Base-by-base conservation (phyloP, 2,113 vertebrate genomes). In the Polypterus bichir region DNA sequence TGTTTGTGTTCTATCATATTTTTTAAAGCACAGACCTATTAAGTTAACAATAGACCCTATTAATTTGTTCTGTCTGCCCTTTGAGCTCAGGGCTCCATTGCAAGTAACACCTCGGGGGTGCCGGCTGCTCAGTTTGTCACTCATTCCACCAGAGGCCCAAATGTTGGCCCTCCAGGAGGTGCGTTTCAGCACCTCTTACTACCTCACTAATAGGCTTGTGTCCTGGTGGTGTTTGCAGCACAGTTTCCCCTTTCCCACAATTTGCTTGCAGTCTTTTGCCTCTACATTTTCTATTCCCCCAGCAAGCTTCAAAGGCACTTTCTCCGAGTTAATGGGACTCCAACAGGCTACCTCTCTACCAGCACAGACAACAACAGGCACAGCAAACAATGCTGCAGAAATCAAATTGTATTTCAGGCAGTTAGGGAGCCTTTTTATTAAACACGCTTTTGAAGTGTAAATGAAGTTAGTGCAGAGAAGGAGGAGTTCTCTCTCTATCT, bases 401-500 rank as follows among this genome's bases (percentile, higher is more conserved):
- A 51, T 6, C 9, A 51, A 51, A 51, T 51, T 9, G 49, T 9
- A 51, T 51, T 51, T 51, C 9, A 51, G 6, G 49, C 9, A 9
- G 49, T 51, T 51, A 51, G 49, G 49, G 49, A 9, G 27, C 49
- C 49, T 9, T 7, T 51, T 51, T 51, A 51, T 51, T 51, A 51
- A 51, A 51, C 6, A 9, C 2, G 49, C 49, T 51, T 51, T 51
- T 51, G 49, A 51, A 51, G 49, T 51, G 49, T 51, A 51, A 51
- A 51, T 51, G 6, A 51, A 51, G 49, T 51, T 27, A 27, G 27
- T 27, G 27, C 9, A 51, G 49, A 9, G 49, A 51, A 9, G 49
- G 49, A 51, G 49, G 49, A 9, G 49, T 59, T 49, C 54, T 3
- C 61, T 57, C 54, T n/a, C 49, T 52, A 57, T 59, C 54, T 44